phyloP scores from a whole-genome alignment of 2,797 vertebrate genomes.

The Adelosebastes latens region DNA sequence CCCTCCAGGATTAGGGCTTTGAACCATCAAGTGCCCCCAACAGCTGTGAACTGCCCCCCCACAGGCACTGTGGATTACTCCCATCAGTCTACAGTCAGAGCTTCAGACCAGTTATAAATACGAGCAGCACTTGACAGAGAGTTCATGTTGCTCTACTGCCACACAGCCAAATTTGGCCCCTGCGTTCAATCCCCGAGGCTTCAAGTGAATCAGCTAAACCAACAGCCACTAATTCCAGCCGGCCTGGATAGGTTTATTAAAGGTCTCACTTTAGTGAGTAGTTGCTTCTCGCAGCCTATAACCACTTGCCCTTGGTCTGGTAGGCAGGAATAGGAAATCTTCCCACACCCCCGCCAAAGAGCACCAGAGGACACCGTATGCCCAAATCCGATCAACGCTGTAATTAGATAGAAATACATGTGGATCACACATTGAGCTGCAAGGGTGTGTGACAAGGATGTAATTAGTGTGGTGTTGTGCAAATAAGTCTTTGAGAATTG shows the following conservation, averaged over 20 bases:
- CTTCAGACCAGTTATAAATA: conserved; percentile 75
- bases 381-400: conserved; percentile 44
- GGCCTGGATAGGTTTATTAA: conserved; percentile 69
- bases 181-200: conserved; percentile 53
- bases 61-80: conserved; percentile 61
- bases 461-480: conserved; percentile 55
- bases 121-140: conserved; percentile 54
- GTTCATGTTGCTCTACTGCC: conserved; percentile 68
- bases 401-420: conserved; percentile 67
- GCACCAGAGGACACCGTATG: conserved; percentile 36
- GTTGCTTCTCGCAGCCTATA: conserved; percentile 50
- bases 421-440: conserved; percentile 56
- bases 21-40: conserved; percentile 68
- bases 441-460: conserved; percentile 26
- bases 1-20: conserved; percentile 57
- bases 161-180: conserved; percentile 78
- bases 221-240: conserved; percentile 76
- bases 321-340: conserved; percentile 57
- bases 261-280: conserved; percentile 63
- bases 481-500: conserved; percentile 15
- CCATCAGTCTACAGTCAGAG: conserved; percentile 40
- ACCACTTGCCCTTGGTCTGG: conserved; percentile 61
- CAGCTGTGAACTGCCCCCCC: conserved; percentile 74
- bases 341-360: conserved; percentile 50
- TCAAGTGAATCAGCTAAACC: conserved; percentile 79